Evolutionary conservation across 2,888 invertebrate genomes (phyloP).

Genomic region (Cryptocephalus primarius): DNA sequence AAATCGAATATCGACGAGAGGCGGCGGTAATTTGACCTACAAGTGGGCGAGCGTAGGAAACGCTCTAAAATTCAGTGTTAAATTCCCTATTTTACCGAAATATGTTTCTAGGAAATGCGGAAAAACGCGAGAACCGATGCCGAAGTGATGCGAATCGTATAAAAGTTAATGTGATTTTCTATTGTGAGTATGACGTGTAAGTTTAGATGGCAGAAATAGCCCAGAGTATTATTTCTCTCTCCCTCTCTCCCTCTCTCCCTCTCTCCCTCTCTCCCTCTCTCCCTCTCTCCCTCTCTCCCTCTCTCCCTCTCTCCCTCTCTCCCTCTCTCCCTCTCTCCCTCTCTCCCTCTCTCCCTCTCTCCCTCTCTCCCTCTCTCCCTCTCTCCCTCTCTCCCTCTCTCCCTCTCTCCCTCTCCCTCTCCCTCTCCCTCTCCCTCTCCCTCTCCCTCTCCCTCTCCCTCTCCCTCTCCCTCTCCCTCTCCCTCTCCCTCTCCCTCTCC

Average conservation of each 20-base stretch:
- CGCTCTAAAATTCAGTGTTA: no score
- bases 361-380: conserved; percentile 1
- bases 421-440: conserved; percentile 7
- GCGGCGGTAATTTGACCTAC: no score
- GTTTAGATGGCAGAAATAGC: no score
- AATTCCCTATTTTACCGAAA: no score
- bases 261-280: neutral
- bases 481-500: conserved; percentile 1
- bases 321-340: neutral
- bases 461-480: conserved; percentile 8
- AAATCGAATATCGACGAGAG: no score
- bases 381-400: conserved; percentile 13
- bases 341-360: neutral
- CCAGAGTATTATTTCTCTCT: no score
- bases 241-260: neutral
- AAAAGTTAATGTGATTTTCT: no score
- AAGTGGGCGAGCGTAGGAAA: no score
- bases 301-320: neutral
- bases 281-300: neutral
- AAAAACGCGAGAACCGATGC: no score
- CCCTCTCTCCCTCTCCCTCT: conserved; percentile 7
- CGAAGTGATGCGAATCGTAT: no score
- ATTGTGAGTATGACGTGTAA: no score
- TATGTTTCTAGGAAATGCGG: no score
- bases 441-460: conserved; percentile 15